These are phyloP conservation scores for Apis florea DNA, from an alignment of 1,140 invertebrate genomes.

Conservation along the genomic window DNA sequence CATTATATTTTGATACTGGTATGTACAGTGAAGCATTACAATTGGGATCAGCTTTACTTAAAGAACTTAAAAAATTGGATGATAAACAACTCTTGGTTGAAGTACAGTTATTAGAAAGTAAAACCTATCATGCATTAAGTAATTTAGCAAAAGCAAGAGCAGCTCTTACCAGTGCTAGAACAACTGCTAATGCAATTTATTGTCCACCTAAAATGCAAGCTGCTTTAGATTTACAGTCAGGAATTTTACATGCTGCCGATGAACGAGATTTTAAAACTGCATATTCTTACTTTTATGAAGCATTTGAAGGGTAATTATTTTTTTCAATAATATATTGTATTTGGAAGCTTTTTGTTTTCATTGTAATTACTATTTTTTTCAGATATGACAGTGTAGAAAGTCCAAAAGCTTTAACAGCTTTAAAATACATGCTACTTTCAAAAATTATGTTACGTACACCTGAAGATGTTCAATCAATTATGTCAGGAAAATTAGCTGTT, in stretches of 20 bases:
- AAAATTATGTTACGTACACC: slow-evolving; percentile 98
- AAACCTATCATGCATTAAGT: slow-evolving; percentile 98
- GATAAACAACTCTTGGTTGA: slow-evolving; percentile 99
- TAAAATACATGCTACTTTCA: slow-evolving; percentile 99
- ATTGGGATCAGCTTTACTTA: slow-evolving; percentile 91
- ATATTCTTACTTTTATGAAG: slow-evolving; percentile 99
- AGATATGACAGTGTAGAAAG: slow-evolving; percentile 96
- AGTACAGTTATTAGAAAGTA: slow-evolving; percentile 97
- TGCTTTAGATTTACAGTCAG: slow-evolving; percentile 97
- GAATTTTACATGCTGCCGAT: slow-evolving; percentile 99
- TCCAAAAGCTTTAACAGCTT: slow-evolving; percentile 93
- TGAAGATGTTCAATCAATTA: slow-evolving; percentile 97
- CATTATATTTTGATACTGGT: slow-evolving; percentile 96
- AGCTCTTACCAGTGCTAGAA: slow-evolving; percentile 97
- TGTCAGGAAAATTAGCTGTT: slow-evolving; percentile 97
- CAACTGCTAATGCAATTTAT: slow-evolving; percentile 99
- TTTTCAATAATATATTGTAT: neutral
- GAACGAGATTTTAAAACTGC: slow-evolving; percentile 99
- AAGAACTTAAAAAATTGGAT: slow-evolving; percentile 99
- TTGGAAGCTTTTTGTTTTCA: neutral
- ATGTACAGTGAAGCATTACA: slow-evolving; percentile 93
- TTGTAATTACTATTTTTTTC: slow-evolving; percentile 22
- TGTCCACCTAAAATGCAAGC: slow-evolving; percentile 99
- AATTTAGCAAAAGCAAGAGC: slow-evolving; percentile 98
- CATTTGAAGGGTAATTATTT: slow-evolving; percentile 92